Evolutionary conservation across 2,797 vertebrate genomes (phyloP), one percentile per base, ranked within the genome.

Genomic region (Gephyroberyx darwinii): DNA sequence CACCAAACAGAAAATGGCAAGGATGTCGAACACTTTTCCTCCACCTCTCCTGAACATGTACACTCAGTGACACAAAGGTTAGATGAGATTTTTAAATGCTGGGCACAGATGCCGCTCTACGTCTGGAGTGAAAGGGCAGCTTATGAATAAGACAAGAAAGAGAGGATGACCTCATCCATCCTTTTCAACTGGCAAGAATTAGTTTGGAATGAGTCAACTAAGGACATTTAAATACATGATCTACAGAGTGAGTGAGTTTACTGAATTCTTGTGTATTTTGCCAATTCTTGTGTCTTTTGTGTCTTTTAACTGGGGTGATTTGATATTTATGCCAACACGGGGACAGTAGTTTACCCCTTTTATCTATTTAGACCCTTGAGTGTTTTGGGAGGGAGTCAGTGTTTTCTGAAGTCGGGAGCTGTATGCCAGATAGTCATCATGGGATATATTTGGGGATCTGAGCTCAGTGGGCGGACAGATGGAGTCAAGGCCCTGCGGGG

Each of bases 381-480:
- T 45, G 8, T 26, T 60, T 22, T 22, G 37, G 9, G 39, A n/a
- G 26, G 39, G 22, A 39, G 19, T 60, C 39, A 43, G 57, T 14
- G 5, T 16, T 43, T 22, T 12, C 22, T 50, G 43, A 19, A 17
- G 43, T 50, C 30, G 5, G 26, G 17, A 19, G 16, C 60, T 33
- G 60, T 50, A 33, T 47, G 43, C 45, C 45, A 50, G 20, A 33
- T 5, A 48, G 43, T 66, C 9, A 1, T 65, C 22, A 60, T 63
- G 22, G 30, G 20, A 62, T 50, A 39, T 31, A 16, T 72, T 82
- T 80, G 71, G 67, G 67, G 75, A 82, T 87, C 67, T 65, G 79
- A 84, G 68, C 83, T 77, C 78, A 78, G 84, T 82, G 62, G 68
- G 83, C 77, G 78, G 72, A 90, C 91, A 90, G 89, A 90, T 90